Conservation (phyloP, 92 coral and sea anemone species). For the Virgularia gustaviana region DNA sequence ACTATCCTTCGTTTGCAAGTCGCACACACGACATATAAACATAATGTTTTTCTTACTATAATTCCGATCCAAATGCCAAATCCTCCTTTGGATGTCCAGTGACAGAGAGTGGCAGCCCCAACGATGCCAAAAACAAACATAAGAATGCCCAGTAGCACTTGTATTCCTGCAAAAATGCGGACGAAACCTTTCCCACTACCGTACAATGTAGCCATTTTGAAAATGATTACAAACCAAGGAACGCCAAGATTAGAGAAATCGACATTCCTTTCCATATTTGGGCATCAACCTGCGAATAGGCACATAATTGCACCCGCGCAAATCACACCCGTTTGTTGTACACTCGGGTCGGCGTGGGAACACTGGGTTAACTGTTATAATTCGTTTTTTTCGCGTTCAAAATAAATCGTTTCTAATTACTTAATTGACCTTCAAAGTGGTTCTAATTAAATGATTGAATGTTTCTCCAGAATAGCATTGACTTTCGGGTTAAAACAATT, state of each 20-base stretch:
- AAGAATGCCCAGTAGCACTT: conserved; percentile 20
- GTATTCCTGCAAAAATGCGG: conserved; percentile 24
- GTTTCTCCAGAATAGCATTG: too few relatives aligned
- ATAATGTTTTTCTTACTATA: neutral
- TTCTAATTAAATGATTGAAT: too few relatives aligned
- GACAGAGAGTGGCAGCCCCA: conserved; percentile 8
- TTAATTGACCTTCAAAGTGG: too few relatives aligned
- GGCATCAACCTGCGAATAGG: neutral
- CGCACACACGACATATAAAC: too few relatives aligned
- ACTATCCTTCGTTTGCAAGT: too few relatives aligned
- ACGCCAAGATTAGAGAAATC: neutral
- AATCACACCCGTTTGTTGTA: neutral
- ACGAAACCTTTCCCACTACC: conserved; percentile 40
- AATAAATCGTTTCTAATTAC: neutral
- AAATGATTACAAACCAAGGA: neutral
- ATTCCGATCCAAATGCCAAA: conserved; percentile 35
- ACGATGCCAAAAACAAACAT: conserved; percentile 31
- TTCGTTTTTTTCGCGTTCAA: too few relatives aligned
- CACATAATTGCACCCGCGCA: neutral
- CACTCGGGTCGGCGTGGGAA: too few relatives aligned
- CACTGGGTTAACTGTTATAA: too few relatives aligned
- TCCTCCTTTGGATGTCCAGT: conserved; percentile 35
- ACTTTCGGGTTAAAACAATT: too few relatives aligned
- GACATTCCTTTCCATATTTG: conserved; percentile 36
- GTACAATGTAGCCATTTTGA: conserved; percentile 27